Evolutionary conservation across 2,797 vertebrate genomes (phyloP), one percentile per base, ranked within the genome.

Genomic region (Anguilla obscura): DNA sequence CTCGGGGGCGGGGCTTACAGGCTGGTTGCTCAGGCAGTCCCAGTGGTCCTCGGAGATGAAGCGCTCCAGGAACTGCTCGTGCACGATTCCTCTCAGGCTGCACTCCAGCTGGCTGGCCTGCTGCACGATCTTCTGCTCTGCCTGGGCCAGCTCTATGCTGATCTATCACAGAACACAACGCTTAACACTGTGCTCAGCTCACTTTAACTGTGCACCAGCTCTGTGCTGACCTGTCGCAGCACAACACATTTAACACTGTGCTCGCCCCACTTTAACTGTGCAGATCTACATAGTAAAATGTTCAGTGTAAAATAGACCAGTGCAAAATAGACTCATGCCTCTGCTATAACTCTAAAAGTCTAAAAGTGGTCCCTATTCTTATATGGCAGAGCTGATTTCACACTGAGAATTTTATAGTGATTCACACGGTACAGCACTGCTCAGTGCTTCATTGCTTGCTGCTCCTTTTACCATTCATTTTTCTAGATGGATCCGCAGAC

Each of bases 11-110:
- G 83, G 45, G 93, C 95, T 96, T 89, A 96, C 95, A 52, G 86
- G 90, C 24, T 10, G 90, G 0, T 0, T 0, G 1, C 63, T 85
- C 91, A 99, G 94, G 91, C 95, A 96, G 9, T 89, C 0, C 97
- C 97, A 97, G 90, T 99, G 98, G 24, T 3, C 84, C 0, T 54
- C 0, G 0, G 91, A 93, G 45, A 99, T 98, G 88, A 93, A 94
- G 0, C 0, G 92, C 86, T 94, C 36, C 86, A 99, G 92, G 90
- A 93, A 88, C 52, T 0, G 71, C 79, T 98, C 96, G 6, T 91
- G 95, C 16, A 99, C 89, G 83, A 99, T 87, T 0, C 97, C 97
- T 0, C 87, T 93, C 63, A 93, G 93, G 7, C 94, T 96, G 58
- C 96, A 97, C 89, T 97, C 94, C 85, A 99, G 92, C 86, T 84